Conservation (phyloP, 2,888 invertebrate species). For the Lysandra bellargus region DNA sequence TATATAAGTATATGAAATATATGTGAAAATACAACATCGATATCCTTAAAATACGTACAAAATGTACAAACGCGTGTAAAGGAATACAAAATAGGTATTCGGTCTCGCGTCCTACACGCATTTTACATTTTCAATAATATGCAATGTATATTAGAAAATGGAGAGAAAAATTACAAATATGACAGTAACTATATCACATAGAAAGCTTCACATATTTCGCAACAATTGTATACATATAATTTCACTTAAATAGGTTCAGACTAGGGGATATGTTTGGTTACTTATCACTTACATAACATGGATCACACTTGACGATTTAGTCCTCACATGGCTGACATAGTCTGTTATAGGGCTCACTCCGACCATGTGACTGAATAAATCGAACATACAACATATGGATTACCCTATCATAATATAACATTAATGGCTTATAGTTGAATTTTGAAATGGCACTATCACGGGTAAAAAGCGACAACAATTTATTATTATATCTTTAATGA, state of each 20-base stretch:
- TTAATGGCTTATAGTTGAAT: not conserved
- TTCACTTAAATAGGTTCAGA: conserved; percentile 59
- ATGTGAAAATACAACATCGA: conserved; percentile 39
- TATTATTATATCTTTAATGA: not conserved
- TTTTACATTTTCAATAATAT: conserved; percentile 51
- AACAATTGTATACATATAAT: conserved; percentile 46
- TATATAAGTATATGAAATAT: conserved; percentile 32
- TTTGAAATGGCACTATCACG: conserved; percentile 22
- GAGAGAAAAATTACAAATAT: conserved; percentile 32
- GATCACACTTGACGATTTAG: conserved; percentile 32
- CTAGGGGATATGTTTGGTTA: conserved; percentile 76
- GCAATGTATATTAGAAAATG: conserved; percentile 30
- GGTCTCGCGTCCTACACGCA: conserved; percentile 71
- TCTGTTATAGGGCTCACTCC: conserved; percentile 10
- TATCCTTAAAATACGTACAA: conserved; percentile 42
- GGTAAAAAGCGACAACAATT: conserved; percentile 11
- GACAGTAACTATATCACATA: conserved; percentile 45
- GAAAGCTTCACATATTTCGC: conserved; percentile 44
- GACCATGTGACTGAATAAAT: conserved; percentile 27
- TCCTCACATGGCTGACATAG: conserved; percentile 18
- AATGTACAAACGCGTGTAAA: conserved; percentile 62
- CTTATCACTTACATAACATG: conserved; percentile 60
- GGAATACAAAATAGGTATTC: conserved; percentile 59
- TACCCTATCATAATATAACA: conserved; percentile 3
- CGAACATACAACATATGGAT: conserved; percentile 15